phyloP scores from a whole-genome alignment of 2,888 invertebrate genomes.

The Eurytoma californica region DNA sequence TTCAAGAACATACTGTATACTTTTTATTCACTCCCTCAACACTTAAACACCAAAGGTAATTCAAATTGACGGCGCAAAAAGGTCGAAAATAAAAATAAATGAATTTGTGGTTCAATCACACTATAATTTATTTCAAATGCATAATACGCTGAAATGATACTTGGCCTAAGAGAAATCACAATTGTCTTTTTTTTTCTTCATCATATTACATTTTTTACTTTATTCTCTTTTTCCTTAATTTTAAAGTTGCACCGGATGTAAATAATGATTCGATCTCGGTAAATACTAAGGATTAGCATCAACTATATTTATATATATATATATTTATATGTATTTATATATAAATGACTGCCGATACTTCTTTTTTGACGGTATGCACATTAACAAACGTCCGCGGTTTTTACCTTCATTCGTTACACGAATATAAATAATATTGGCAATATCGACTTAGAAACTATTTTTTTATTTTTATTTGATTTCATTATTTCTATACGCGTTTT shows the following conservation, averaged over 20 bases:
- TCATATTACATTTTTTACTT: slow-evolving; percentile 31
- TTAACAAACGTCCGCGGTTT: slow-evolving; percentile 69
- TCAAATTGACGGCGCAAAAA: slow-evolving; percentile 28
- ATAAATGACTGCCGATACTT: slow-evolving; percentile 66
- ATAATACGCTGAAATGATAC: slow-evolving; percentile 67
- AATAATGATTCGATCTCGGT: slow-evolving; percentile 66
- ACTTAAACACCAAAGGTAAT: background rate
- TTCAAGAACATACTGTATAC: slow-evolving; percentile 58
- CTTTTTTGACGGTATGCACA: slow-evolving; percentile 67
- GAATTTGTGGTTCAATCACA: slow-evolving; percentile 67
- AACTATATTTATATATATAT: slow-evolving; percentile 59
- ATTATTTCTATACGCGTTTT: slow-evolving; percentile 61
- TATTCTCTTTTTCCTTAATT: slow-evolving; percentile 54
- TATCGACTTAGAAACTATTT: slow-evolving; percentile 72
- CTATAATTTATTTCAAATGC: slow-evolving; percentile 73
- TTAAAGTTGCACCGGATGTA: slow-evolving; percentile 67
- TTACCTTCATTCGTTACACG: slow-evolving; percentile 67
- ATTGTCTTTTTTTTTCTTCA: slow-evolving; percentile 63
- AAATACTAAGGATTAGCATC: slow-evolving; percentile 67
- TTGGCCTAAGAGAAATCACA: slow-evolving; percentile 73
- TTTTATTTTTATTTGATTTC: slow-evolving; percentile 56
- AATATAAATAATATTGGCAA: slow-evolving; percentile 73
- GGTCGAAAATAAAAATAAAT: slow-evolving; percentile 38
- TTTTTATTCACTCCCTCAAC: slow-evolving; percentile 35
- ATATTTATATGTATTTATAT: slow-evolving; percentile 59